A percentile compares a stretch with the other conserved stretches of the same genome.
These are phyloP conservation scores for Physella acuta DNA, from an alignment of 1,140 invertebrate species.

Conservation along the genomic window DNA sequence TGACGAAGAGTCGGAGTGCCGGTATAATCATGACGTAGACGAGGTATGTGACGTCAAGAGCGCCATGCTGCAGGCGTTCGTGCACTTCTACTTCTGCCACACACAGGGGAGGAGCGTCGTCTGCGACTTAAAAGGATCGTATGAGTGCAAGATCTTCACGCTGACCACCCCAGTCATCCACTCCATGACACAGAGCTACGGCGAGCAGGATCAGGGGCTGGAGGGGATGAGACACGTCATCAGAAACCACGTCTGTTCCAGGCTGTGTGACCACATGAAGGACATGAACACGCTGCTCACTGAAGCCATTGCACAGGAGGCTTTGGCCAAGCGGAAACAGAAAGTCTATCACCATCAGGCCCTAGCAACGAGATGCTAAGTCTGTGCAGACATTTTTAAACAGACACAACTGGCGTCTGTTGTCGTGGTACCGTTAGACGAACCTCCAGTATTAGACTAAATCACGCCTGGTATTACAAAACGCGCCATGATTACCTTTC, in stretches of 20 bases:
- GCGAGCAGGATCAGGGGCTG: not conserved
- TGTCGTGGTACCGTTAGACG: not conserved
- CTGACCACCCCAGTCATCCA: slow-evolving; percentile 11
- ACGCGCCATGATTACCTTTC: too few species aligned
- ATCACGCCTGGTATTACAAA: not conserved
- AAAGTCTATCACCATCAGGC: not conserved
- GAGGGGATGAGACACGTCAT: not conserved
- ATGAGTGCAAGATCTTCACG: not conserved
- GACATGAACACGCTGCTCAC: not conserved
- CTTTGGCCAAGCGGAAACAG: not conserved
- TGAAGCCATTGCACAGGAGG: not conserved
- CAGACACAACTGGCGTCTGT: not conserved
- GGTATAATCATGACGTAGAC: not conserved
- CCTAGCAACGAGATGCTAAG: not conserved
- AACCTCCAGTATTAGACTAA: not conserved
- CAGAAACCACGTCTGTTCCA: not conserved
- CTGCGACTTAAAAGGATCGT: not conserved
- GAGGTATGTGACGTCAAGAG: not conserved
- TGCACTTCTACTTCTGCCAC: not conserved
- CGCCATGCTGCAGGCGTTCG: not conserved
- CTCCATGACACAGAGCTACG: not conserved
- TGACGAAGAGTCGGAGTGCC: not conserved
- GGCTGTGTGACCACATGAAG: not conserved
- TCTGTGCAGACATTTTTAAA: not conserved
- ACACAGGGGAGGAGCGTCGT: not conserved